phyloP scores from a whole-genome alignment of 2,797 vertebrate species.

The Myotis myotis region DNA sequence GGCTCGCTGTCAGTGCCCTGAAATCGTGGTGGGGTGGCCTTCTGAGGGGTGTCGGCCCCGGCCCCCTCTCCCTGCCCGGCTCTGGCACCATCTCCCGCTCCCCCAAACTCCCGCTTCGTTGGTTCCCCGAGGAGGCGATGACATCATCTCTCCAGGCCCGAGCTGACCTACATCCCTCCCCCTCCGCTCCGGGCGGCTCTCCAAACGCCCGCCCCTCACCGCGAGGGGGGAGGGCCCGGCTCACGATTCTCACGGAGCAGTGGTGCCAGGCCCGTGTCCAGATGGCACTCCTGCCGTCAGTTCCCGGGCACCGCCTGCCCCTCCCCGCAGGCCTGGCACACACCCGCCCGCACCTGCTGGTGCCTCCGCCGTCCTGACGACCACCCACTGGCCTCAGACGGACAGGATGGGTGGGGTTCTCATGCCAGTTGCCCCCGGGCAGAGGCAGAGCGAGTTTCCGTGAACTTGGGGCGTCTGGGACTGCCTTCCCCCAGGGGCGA shows the following conservation, averaged over 20 bases:
- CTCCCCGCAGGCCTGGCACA: constrained; percentile 3
- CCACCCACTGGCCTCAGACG: not conserved
- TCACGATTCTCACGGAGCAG: constrained; percentile 55
- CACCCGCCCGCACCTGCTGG: not conserved
- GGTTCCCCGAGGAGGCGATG: not conserved
- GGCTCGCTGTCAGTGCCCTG: rapidly evolving
- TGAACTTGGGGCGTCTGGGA: constrained; percentile 71
- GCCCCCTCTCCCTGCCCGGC: not conserved
- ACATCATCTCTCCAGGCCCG: constrained; percentile 58
- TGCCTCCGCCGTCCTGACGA: not conserved
- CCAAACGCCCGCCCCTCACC: constrained; percentile 53
- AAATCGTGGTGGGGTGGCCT: not conserved
- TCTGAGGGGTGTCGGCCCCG: not conserved
- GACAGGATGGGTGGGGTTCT: not conserved
- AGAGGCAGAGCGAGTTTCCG: constrained; percentile 37
- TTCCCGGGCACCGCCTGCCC: not conserved
- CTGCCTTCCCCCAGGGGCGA: constrained; percentile 51
- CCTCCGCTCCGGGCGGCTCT: constrained; percentile 65
- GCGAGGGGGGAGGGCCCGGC: constrained; percentile 45
- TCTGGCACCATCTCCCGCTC: constrained; percentile 55
- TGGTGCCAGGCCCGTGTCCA: constrained; percentile 48
- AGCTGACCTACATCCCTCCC: constrained; percentile 72
- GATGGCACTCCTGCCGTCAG: constrained; percentile 55
- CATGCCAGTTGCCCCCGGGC: not conserved
- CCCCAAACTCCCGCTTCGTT: not conserved